A percentile compares a stretch with the other conserved stretches of the same genome.
Conservation (phyloP, 2,888 invertebrate species). For the Gasteruption jaculator region DNA sequence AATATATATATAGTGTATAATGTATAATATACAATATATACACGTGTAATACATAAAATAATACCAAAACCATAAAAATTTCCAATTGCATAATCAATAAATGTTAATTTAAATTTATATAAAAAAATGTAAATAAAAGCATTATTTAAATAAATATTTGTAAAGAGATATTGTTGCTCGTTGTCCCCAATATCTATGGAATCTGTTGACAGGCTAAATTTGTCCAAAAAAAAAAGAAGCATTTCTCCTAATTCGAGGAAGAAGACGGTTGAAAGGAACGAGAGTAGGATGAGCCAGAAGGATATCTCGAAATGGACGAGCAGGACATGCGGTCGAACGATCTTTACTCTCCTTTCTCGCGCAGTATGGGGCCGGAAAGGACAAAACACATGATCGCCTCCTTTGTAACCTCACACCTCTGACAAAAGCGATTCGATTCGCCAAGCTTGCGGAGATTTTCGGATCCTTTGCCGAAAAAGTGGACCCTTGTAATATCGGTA, state of each 20-base stretch:
- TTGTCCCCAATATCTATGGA: background rate
- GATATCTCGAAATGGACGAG: conserved; percentile 18
- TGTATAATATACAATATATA: no score
- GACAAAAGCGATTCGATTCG: conserved; percentile 36
- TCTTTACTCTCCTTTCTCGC: conserved; percentile 23
- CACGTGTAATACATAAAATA: no score
- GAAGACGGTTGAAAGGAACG: no score
- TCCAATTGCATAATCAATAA: no score
- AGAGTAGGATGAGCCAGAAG: conserved; percentile 18
- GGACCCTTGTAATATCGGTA: conserved; percentile 5
- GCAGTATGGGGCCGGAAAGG: conserved; percentile 30
- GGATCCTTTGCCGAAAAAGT: conserved; percentile 2
- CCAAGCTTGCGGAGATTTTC: conserved; percentile 14
- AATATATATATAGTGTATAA: no score
- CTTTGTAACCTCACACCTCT: conserved; percentile 48
- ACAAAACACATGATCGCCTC: conserved; percentile 42
- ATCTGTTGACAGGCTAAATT: background rate
- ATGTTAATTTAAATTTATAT: no score
- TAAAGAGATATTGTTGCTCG: background rate
- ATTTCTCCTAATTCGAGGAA: no score
- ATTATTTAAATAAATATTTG: no score
- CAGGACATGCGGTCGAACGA: conserved; percentile 33
- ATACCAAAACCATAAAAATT: no score
- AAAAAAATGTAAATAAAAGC: no score
- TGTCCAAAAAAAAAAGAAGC: conserved; percentile 7